These are phyloP conservation scores for Epinephelus cyanopodus DNA, from an alignment of 2,113 vertebrate genomes.

Conservation along the genomic window DNA sequence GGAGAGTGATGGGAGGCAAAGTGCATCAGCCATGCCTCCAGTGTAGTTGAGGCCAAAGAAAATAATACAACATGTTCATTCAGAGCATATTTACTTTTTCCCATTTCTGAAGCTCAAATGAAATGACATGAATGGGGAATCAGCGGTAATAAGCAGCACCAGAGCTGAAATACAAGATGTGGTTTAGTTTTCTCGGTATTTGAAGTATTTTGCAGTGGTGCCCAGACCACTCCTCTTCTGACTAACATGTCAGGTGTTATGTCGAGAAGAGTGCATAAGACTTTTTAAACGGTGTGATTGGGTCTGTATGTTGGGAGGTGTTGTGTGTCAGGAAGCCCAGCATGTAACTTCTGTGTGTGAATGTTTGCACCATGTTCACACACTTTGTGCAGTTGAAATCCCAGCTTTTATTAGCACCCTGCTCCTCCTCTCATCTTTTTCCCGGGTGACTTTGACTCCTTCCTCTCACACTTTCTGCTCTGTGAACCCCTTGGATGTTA, in stretches of 20 bases:
- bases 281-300: constrained; percentile 12
- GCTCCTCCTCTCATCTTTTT: background rate
- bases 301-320: background rate
- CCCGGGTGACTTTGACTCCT: background rate
- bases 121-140: background rate
- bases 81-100: background rate
- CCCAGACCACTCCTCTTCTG: background rate
- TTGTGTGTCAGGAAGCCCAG: background rate
- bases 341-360: background rate
- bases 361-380: background rate
- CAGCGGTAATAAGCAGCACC: background rate
- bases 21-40: constrained; percentile 15
- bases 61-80: constrained; percentile 18
- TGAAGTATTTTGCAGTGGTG: background rate
- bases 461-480: constrained; percentile 16
- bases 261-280: background rate
- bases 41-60: constrained; percentile 1
- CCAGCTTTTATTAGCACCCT: constrained; percentile 21
- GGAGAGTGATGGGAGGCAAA: constrained; percentile 18
- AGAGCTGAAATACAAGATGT: background rate
- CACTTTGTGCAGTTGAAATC: constrained; percentile 14
- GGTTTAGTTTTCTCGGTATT: background rate
- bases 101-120: constrained; percentile 25
- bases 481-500: background rate
- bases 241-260: background rate